phyloP scores from a whole-genome alignment of 2,888 invertebrate species.

The Drosophila niveifrons region DNA sequence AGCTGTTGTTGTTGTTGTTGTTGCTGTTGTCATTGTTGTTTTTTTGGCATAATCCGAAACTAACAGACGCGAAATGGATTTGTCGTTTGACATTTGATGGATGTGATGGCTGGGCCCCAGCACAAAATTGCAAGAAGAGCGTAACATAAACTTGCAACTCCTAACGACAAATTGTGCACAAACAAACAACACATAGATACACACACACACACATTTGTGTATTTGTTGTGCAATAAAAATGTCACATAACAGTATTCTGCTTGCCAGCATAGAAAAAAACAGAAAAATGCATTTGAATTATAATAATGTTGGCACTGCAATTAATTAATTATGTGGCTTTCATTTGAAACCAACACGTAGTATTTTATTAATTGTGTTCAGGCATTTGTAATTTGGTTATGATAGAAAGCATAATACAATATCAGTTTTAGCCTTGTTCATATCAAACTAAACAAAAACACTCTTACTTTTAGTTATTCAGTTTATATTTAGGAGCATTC shows the following conservation, averaged over 20 bases:
- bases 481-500: too few species aligned
- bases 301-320: conserved; percentile 49
- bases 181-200: not conserved
- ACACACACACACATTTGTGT: not conserved
- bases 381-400: not conserved
- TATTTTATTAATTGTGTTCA: conserved; percentile 51
- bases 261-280: not conserved
- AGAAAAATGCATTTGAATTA: conserved; percentile 40
- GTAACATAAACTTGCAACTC: conserved; percentile 10
- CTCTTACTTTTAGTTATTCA: too few species aligned
- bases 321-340: conserved; percentile 69
- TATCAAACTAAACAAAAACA: not conserved
- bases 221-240: conserved; percentile 41
- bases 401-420: not conserved
- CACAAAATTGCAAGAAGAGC: conserved; percentile 8
- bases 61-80: conserved; percentile 74
- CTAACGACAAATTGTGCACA: conserved; percentile 27
- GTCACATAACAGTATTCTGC: conserved; percentile 30
- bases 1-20: conserved; percentile 10
- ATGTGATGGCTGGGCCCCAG: conserved; percentile 51
- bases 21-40: conserved; percentile 31
- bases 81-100: conserved; percentile 77
- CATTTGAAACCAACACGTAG: conserved; percentile 21
- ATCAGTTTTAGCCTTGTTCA: not conserved
- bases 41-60: conserved; percentile 66